These are phyloP conservation scores for Scomber colias DNA, from an alignment of 2,113 vertebrate genomes.

Conservation along the genomic window DNA sequence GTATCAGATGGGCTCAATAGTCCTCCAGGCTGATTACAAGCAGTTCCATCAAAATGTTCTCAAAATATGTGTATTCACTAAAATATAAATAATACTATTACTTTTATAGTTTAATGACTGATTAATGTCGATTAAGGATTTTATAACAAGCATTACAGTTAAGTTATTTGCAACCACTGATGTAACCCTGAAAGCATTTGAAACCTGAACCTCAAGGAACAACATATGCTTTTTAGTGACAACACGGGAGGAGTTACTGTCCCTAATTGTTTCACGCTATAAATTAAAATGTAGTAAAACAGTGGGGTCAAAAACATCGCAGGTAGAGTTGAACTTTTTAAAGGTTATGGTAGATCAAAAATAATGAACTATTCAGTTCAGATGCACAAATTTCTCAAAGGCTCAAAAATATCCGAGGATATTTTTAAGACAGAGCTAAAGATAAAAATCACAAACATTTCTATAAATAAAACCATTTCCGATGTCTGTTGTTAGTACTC, in stretches of 20 bases:
- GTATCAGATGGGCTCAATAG: too few relatives aligned
- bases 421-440: conserved; percentile 64
- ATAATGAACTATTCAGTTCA: not conserved
- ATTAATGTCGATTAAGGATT: not conserved
- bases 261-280: not conserved
- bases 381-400: conserved; percentile 6
- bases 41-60: not conserved
- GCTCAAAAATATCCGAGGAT: conserved; percentile 42
- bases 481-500: not conserved
- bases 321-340: not conserved
- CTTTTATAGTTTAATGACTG: not conserved
- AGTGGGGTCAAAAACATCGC: not conserved
- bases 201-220: not conserved
- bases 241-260: not conserved
- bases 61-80: not conserved
- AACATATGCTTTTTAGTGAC: not conserved
- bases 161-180: not conserved
- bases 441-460: conserved; percentile 44
- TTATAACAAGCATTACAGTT: not conserved
- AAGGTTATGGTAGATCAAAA: not conserved
- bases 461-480: conserved; percentile 59
- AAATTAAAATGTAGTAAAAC: not conserved
- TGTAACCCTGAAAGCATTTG: not conserved
- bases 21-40: not conserved
- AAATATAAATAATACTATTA: not conserved